A percentile compares a stretch with the other conserved stretches of the same genome.
phyloP scores from a whole-genome alignment of 2,113 vertebrate species.

The Formicarius rufipectus region DNA sequence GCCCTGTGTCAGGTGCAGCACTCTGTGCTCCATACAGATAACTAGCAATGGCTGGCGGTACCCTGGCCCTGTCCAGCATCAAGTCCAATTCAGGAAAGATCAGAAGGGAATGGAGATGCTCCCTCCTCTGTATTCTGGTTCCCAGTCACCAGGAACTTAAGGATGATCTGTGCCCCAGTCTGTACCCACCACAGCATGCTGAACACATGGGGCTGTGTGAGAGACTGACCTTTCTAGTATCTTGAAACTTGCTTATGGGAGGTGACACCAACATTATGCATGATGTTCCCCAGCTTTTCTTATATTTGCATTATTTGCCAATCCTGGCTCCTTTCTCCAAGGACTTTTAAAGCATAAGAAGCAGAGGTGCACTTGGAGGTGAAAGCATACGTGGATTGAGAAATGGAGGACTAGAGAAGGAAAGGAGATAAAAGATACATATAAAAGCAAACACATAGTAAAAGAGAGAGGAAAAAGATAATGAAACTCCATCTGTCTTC shows the following conservation, averaged over 20 bases:
- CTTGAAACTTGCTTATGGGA: background rate
- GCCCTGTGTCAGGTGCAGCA: background rate
- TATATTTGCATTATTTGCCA: background rate
- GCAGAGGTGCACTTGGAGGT: background rate
- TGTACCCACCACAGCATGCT: background rate
- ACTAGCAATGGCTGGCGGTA: background rate
- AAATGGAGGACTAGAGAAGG: background rate
- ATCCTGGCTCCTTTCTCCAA: background rate
- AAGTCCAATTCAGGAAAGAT: background rate
- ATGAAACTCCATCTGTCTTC: background rate
- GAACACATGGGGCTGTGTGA: background rate
- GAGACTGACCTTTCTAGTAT: background rate
- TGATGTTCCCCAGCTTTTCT: background rate
- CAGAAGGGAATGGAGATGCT: background rate
- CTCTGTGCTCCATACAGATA: background rate
- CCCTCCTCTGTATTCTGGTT: background rate
- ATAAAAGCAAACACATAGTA: background rate
- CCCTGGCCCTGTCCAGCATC: background rate
- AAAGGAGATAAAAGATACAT: background rate
- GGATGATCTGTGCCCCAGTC: background rate
- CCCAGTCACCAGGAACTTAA: background rate
- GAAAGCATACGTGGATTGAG: background rate
- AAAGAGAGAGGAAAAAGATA: background rate
- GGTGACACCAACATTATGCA: background rate
- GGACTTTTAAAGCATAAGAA: background rate